Evolutionary conservation across 2,888 invertebrate species (phyloP).

Genomic region (Celastrina argiolus): DNA sequence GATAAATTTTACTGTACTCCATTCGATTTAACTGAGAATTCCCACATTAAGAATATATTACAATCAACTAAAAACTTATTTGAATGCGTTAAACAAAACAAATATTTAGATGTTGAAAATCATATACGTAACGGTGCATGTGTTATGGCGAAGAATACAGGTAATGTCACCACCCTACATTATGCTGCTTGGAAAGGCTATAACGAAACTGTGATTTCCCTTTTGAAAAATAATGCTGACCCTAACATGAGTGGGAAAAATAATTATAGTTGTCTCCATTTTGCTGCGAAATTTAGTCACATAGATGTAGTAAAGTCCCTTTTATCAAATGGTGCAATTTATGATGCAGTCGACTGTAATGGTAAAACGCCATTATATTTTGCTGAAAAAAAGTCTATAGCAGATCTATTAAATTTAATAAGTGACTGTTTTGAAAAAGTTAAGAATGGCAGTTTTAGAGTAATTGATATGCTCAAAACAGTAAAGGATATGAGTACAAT

Average conservation of each 20-base stretch:
- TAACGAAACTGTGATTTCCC: neutral
- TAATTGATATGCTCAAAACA: neutral
- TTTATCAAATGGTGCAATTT: constrained; percentile 9
- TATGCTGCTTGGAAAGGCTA: constrained; percentile 16
- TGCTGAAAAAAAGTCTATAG: neutral
- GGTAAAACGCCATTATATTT: constrained; percentile 8
- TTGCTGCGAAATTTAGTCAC: constrained; percentile 12
- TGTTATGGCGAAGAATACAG: constrained; percentile 6
- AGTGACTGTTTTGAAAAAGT: constrained; percentile 4
- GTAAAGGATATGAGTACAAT: neutral
- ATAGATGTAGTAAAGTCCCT: neutral
- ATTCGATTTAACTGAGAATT: neutral
- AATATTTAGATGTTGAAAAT: neutral
- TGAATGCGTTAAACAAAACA: neutral
- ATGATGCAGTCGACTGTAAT: neutral
- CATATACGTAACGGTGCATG: neutral
- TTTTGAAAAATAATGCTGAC: constrained; percentile 12
- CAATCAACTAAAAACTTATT: constrained; percentile 10
- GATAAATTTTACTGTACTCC: constrained; percentile 1
- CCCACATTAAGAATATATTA: neutral
- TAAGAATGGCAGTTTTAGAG: neutral
- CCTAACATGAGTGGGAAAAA: constrained; percentile 7
- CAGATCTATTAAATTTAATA: neutral
- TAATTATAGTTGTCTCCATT: neutral
- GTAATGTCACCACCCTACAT: constrained; percentile 9